Percentiles rank a stretch among this genome's conserved stretches.
phyloP scores from a whole-genome alignment of 2,797 vertebrate species.

The Chaetodon trifasciatus region DNA sequence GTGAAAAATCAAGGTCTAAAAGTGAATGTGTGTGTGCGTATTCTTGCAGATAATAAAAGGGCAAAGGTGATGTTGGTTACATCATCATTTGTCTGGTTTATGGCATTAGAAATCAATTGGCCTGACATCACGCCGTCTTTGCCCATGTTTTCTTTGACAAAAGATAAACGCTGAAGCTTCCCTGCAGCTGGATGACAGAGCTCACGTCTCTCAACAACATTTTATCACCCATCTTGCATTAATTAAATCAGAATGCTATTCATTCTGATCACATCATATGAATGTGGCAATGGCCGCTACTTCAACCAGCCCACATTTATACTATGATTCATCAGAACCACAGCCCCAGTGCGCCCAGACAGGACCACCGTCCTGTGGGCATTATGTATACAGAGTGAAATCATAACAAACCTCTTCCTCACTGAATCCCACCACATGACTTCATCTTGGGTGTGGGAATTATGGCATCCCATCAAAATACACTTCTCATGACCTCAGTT shows the following conservation, averaged over 20 bases:
- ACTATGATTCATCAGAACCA: constrained; percentile 57
- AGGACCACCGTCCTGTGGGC: constrained; percentile 70
- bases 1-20: constrained; percentile 24
- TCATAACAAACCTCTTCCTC: constrained; percentile 76
- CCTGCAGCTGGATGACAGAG: constrained; percentile 13
- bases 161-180: constrained; percentile 21
- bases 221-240: constrained; percentile 65
- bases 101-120: constrained; percentile 24
- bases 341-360: constrained; percentile 56
- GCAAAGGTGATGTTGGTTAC: neutral
- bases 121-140: neutral
- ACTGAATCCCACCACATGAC: constrained; percentile 77
- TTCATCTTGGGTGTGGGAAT: constrained; percentile 82
- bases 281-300: constrained; percentile 63
- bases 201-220: constrained; percentile 26
- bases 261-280: constrained; percentile 50
- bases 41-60: neutral
- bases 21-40: neutral
- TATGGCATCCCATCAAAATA: constrained; percentile 80
- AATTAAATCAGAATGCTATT: constrained; percentile 52
- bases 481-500: constrained; percentile 80
- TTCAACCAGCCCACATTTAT: constrained; percentile 53
- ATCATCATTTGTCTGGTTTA: constrained; percentile 9
- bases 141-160: constrained; percentile 15
- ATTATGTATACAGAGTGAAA: constrained; percentile 72